These are phyloP conservation scores for Cyanoliseus patagonus DNA, from an alignment of 2,113 vertebrate genomes.

Conservation along the genomic window DNA sequence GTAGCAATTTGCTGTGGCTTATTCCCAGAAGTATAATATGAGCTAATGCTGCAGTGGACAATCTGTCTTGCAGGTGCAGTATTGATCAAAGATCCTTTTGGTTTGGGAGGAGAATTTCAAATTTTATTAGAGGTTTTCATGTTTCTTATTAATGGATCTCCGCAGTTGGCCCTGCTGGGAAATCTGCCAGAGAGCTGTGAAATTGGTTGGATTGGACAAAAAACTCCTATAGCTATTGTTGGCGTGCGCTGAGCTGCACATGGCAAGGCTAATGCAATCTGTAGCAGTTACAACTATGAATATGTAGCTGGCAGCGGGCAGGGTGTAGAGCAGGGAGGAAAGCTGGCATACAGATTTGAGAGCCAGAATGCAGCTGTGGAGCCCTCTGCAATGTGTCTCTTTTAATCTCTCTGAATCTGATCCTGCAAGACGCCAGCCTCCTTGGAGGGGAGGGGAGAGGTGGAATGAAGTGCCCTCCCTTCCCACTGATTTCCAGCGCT, in stretches of 20 bases:
- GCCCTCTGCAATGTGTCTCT: background rate
- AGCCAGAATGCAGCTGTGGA: constrained; percentile 4
- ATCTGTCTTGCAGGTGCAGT: background rate
- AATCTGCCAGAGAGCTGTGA: background rate
- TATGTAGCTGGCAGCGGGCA: constrained; percentile 40
- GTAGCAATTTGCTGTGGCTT: background rate
- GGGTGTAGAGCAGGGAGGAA: background rate
- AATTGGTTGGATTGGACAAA: background rate
- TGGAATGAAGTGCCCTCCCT: background rate
- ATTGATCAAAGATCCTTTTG: background rate
- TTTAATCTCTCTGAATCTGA: background rate
- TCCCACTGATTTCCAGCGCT: background rate
- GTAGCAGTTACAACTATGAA: background rate
- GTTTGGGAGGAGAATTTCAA: background rate
- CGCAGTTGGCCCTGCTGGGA: constrained; percentile 41
- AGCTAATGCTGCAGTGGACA: background rate
- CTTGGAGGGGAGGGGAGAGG: background rate
- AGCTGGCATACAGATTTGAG: constrained; percentile 9
- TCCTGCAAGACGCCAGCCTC: background rate
- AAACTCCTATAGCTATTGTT: background rate
- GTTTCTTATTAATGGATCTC: background rate
- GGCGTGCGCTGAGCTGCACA: background rate
- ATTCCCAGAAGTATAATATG: background rate
- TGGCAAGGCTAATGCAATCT: background rate
- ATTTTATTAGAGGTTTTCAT: background rate